Base-by-base conservation (phyloP, 2,888 invertebrate species). In the Anorthoa munda region DNA sequence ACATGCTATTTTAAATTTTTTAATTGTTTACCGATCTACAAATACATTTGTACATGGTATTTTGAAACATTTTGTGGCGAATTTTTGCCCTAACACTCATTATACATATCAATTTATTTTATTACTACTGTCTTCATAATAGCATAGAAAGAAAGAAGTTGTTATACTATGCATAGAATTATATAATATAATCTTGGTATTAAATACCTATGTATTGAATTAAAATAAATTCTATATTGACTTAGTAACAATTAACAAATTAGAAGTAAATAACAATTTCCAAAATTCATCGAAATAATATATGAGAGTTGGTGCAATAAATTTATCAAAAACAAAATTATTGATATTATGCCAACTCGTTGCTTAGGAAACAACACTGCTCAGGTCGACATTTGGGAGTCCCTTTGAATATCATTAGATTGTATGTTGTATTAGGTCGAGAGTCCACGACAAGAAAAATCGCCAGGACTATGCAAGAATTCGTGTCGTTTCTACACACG, bases 11-110 rank as follows among this genome's bases (percentile, higher is more conserved):
- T 81, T 63, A 13, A 56, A 17, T 46, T 72, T 89, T 94, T 93
- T 92, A 92, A 91, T 93, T 89, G 84, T 92, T 93, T 91, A 93
- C 92, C 92, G 92, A 92, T 92, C 95, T 95, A 95, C 94, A 94
- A 94, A 94, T 94, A 94, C 92, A 91, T 94, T 94, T 95, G 95
- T 94, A 95, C 93, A 95, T 86, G 85, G 90, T 94, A 94, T 90
- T 92, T 92, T 91, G 81, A 93, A 95, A 95, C 91, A 93, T 91
- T 90, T 88, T 90, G 83, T 91, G 93, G 93, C 93, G 86, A 90
- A 84, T 83, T 86, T 90, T 88, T 90, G 94, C 93, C 94, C 94
- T 94, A 95, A 95, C 94, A 94, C 90, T 92, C 92, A 95, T 92
- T 89, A 92, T 90, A 93, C 90, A 91, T 91, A 86, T 90, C 85